These are phyloP conservation scores for Cantharis rustica DNA, from an alignment of 2,888 invertebrate species.

Conservation along the genomic window DNA sequence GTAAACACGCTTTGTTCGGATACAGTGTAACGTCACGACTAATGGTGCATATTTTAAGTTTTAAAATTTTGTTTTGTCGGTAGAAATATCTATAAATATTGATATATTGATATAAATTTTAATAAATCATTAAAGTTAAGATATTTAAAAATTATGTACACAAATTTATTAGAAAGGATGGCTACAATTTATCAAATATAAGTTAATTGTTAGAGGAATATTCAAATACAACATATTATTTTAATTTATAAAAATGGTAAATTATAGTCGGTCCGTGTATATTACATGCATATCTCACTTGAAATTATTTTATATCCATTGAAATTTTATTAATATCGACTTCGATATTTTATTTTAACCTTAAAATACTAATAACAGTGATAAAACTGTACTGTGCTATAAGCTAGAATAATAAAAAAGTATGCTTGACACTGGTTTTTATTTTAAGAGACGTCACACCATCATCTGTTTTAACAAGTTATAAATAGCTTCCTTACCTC, in stretches of 20 bases:
- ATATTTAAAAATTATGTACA: background rate
- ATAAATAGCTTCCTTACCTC: no score
- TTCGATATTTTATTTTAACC: conserved; percentile 6
- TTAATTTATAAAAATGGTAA: background rate
- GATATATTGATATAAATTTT: background rate
- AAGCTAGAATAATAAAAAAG: conserved; percentile 23
- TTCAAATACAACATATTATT: background rate
- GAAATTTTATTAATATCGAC: background rate
- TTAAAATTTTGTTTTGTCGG: background rate
- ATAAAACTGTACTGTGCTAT: conserved; percentile 29
- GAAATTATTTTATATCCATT: background rate
- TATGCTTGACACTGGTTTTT: conserved; percentile 13
- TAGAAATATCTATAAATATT: background rate
- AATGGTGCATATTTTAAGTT: background rate
- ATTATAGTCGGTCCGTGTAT: background rate
- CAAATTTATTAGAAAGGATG: background rate
- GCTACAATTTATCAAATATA: background rate
- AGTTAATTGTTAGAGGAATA: background rate
- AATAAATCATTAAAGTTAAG: background rate
- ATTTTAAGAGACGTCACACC: background rate
- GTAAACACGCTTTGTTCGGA: no score
- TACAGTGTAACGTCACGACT: no score
- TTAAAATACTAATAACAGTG: conserved; percentile 7
- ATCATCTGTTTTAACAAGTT: no score
- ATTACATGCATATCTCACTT: background rate